phyloP scores from a whole-genome alignment of 2,113 vertebrate species.

The Eupsittula cactorum region DNA sequence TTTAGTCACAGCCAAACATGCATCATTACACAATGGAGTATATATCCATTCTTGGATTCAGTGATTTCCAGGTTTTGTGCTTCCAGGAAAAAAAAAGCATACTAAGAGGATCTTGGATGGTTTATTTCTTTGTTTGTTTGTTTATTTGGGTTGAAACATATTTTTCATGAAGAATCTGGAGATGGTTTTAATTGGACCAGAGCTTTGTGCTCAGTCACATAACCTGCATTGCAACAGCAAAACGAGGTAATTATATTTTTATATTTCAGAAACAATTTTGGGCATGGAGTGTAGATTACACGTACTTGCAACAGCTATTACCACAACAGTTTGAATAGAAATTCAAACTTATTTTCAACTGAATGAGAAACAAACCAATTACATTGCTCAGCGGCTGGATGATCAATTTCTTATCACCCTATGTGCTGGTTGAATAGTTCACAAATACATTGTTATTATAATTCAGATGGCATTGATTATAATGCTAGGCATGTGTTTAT shows the following conservation, averaged over 20 bases:
- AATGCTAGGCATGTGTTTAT: background rate
- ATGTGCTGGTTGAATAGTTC: background rate
- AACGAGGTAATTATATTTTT: background rate
- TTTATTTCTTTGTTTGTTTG: background rate
- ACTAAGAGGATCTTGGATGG: background rate
- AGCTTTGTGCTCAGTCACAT: background rate
- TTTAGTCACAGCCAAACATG: background rate
- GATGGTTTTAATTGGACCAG: background rate
- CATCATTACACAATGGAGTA: fast-evolving
- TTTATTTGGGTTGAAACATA: conserved; percentile 17
- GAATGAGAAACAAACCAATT: background rate
- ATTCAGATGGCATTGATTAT: background rate
- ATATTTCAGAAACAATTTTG: background rate
- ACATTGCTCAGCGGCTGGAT: background rate
- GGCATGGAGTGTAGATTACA: background rate
- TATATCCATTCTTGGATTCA: background rate
- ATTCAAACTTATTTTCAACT: background rate
- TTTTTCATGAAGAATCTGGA: conserved; percentile 25
- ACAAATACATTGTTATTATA: background rate
- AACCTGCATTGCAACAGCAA: background rate
- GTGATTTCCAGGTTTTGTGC: background rate
- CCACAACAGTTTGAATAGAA: background rate
- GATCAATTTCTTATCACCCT: background rate
- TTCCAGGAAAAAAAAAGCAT: background rate
- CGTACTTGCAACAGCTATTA: background rate